Evolutionary conservation across 1,140 invertebrate genomes (phyloP), one percentile per base, ranked within the genome.

Genomic region (Scaptomyza graminum): DNA sequence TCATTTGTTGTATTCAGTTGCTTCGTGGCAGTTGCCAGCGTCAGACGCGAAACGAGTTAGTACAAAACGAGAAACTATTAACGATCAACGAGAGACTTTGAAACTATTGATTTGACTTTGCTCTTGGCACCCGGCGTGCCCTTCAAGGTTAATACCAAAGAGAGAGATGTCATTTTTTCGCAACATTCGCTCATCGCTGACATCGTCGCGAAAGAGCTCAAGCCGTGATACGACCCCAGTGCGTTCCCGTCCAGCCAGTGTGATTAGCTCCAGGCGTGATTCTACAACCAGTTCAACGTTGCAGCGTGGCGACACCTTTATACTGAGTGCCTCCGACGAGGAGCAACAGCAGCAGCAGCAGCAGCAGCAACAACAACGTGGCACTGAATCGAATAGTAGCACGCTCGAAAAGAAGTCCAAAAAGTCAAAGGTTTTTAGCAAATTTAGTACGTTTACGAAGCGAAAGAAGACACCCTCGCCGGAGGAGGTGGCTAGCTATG

Each of bases 361-460:
- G 18, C 63, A 74, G 46, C 72, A 43, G 12, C 50, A 28, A 28
- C 28, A 31, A n/a, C 39, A 49, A 15, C 37, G 59, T 1, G 8
- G 59, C 7, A 18, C 52, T 0, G 70, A 79, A 0, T 88, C 90
- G 0, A 91, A 91, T 44, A 85, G 63, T 44, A 90, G 80, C 13
- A 91, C 90, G 0, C 61, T 90, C 2, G 90, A 91, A 50, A 91
- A 91, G 46, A 91, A 91, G 41, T 90, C 90, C 0, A 91, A 91
- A 7, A 91, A 91, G 44, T 91, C 90, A 8, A 91, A 91, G 65
- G 90, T 91, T 3, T 79, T 91, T 1, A 85, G 87, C 51, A 91
- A 91, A 49, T 91, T 91, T 44, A 90, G 90, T 46, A 91, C 90
- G 0, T 91, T 91, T 16, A 91, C 90, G 4, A 91, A 91, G 60